These are phyloP conservation scores for Ascaphus truei DNA, from an alignment of 2,113 vertebrate genomes.

Conservation along the genomic window DNA sequence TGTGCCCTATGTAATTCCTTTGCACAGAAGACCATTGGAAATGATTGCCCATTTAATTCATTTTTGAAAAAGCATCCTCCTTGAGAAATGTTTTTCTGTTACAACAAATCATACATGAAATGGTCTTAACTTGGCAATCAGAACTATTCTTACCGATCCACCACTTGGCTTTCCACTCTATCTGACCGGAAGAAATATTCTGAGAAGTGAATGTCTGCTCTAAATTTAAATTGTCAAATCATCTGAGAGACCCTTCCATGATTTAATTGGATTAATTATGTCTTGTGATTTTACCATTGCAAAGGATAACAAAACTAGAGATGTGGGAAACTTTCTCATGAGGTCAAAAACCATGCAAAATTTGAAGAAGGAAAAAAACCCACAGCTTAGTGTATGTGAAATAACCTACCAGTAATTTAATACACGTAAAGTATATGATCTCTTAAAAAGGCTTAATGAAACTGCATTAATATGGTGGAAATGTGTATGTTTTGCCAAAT, in stretches of 20 bases:
- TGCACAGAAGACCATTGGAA: slow-evolving; percentile 38
- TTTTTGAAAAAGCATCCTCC: slow-evolving; percentile 42
- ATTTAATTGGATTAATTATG: slow-evolving; percentile 28
- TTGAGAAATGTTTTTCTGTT: slow-evolving; percentile 31
- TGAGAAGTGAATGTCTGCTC: slow-evolving; percentile 38
- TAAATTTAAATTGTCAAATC: neutral
- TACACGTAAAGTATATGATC: too few species aligned
- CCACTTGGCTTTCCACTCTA: slow-evolving; percentile 21
- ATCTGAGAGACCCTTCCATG: slow-evolving; percentile 17
- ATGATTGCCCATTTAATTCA: slow-evolving; percentile 55
- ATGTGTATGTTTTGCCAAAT: too few species aligned
- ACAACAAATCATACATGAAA: slow-evolving; percentile 43
- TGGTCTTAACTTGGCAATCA: slow-evolving; percentile 42
- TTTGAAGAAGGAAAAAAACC: too few species aligned
- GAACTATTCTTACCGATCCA: slow-evolving; percentile 11
- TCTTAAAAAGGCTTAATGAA: too few species aligned
- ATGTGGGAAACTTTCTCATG: too few species aligned
- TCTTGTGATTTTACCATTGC: slow-evolving; percentile 13
- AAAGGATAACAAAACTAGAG: too few species aligned
- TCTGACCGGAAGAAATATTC: slow-evolving; percentile 30
- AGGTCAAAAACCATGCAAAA: too few species aligned
- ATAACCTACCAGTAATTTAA: too few species aligned
- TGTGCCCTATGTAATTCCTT: slow-evolving; percentile 43
- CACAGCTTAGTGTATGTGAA: too few species aligned
- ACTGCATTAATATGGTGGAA: too few species aligned